These are phyloP conservation scores for Seriola dumerili DNA, from an alignment of 2,113 vertebrate species.

Conservation along the genomic window DNA sequence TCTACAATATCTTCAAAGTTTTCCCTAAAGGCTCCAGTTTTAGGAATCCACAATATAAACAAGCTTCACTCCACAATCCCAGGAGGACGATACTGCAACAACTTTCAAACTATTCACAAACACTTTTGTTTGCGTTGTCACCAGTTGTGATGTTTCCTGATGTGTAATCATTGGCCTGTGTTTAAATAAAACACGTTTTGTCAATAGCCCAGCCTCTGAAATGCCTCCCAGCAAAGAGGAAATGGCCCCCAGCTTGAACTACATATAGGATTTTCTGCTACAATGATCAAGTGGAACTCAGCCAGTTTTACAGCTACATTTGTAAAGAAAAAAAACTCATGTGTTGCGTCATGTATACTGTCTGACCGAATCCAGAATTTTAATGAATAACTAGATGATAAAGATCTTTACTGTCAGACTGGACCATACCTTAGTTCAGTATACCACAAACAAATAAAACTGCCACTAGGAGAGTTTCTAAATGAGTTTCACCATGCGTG, in stretches of 20 bases:
- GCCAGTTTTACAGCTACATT: neutral
- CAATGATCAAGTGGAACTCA: neutral
- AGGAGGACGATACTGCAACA: neutral
- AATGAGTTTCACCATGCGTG: constrained; percentile 1
- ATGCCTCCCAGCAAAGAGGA: neutral
- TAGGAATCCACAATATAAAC: constrained; percentile 36
- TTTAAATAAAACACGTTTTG: neutral
- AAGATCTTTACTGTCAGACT: constrained; percentile 1
- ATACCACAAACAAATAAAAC: constrained; percentile 1
- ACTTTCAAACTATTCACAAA: neutral
- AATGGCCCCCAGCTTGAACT: neutral
- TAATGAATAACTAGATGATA: neutral
- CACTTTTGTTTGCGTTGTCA: neutral
- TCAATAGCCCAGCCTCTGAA: neutral
- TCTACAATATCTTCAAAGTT: constrained; percentile 6
- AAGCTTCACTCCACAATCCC: neutral
- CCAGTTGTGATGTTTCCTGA: neutral
- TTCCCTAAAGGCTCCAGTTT: constrained; percentile 27
- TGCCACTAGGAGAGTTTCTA: neutral
- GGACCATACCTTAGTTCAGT: neutral
- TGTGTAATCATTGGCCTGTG: neutral
- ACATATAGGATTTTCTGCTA: neutral
- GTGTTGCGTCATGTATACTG: neutral
- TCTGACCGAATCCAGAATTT: neutral
- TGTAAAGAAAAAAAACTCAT: neutral